Evolutionary conservation across 2,797 vertebrate species (phyloP).

Genomic region (Mico argentatus): DNA sequence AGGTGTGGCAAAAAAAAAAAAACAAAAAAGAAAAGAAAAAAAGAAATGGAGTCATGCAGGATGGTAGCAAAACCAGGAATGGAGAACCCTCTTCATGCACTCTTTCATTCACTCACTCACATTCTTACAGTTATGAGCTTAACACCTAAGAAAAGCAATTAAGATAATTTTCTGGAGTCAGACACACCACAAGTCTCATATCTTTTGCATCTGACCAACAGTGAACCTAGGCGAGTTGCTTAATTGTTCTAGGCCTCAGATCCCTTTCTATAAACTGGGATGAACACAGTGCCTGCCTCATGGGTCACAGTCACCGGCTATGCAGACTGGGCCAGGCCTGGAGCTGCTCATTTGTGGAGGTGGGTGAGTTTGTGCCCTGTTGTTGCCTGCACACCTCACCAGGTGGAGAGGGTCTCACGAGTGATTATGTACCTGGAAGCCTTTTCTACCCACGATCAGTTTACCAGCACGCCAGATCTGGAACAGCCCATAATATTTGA

Average conservation of each 20-base stretch:
- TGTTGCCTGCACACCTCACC: neutral
- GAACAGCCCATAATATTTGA: neutral
- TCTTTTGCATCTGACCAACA: neutral
- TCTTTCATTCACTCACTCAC: neutral
- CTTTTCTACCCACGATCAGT: neutral
- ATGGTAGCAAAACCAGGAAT: neutral
- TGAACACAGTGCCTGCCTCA: rapidly evolving
- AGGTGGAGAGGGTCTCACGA: neutral
- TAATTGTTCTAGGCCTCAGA: neutral
- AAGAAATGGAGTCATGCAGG: neutral
- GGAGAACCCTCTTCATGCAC: neutral
- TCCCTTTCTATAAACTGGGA: neutral
- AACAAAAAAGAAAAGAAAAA: too few species aligned
- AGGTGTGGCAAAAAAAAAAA: neutral
- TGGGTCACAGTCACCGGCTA: too few species aligned
- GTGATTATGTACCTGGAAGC: neutral
- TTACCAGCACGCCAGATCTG: neutral
- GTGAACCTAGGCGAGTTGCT: too few species aligned
- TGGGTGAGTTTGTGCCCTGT: neutral
- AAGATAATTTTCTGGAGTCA: neutral
- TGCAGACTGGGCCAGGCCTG: neutral
- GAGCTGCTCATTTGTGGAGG: neutral
- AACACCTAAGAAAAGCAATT: neutral
- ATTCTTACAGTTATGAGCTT: neutral
- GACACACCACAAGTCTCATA: neutral